Base-by-base conservation (phyloP, 2,113 vertebrate species). In the Clupea harengus region DNA sequence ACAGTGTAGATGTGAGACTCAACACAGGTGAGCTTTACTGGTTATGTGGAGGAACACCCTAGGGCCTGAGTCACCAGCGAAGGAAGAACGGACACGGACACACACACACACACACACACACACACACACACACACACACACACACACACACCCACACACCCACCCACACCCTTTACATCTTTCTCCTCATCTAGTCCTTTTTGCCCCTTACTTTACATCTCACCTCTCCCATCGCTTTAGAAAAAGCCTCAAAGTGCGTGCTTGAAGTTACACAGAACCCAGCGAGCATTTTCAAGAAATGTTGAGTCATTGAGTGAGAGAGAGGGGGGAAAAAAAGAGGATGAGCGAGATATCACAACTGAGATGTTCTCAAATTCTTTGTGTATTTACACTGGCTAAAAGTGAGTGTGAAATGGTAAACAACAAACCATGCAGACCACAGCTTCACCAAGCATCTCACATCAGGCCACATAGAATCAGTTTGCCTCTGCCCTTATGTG, bases 211-310 rank as follows among this genome's bases (percentile, higher is more conserved):
- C 4, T 22, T 18, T 1, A 20, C 54, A 18, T 60, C 54, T 60
- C 20, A 60, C 18, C 20, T 22, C 18, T 6, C 4, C 3, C 4
- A 6, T 60, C 3, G 20, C 54, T 60, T 20, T 60, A 49, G 9
- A 6, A 47, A 47, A 49, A 7, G 47, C 9, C 9, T 3, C 17
- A 4, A 60, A 18, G 22, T 18, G 5, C 0, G 22, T 22, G 54
- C 18, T 4, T 60, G 20, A 60, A 49, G 28, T 64, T 28, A 83
- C 72, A 28, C 72, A 39, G 81, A 82, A 81, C 4, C 52, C 15
- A 64, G 15, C 83, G 81, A 82, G 8, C 64, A 82, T 87, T 85
- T 86, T 86, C 83, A 54, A 88, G 86, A 89, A 89, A 84, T 15
- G n/a, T 44, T 22, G 13, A 45, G 7, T 81, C 81, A 47, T 18